Evolutionary conservation across 2,797 vertebrate species (phyloP).

Genomic region (Acanthis flammea): DNA sequence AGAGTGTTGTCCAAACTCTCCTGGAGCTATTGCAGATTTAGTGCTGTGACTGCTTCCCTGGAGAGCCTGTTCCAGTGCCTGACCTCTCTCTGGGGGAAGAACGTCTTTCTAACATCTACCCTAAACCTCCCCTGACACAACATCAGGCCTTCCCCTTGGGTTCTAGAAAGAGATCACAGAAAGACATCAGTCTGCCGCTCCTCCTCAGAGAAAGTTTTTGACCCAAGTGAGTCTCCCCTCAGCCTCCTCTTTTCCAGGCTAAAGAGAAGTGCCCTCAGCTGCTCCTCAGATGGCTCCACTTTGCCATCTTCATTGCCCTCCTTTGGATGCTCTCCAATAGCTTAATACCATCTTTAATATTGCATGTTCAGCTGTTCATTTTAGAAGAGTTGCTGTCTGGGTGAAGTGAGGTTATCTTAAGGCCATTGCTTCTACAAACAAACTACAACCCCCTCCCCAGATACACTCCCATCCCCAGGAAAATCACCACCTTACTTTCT

Average conservation of each 20-base stretch:
- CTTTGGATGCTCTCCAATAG: not conserved
- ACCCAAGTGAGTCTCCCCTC: not conserved
- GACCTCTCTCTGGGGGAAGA: not conserved
- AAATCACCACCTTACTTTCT: not conserved
- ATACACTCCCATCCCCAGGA: rapidly evolving
- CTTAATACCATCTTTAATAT: not conserved
- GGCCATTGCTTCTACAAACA: not conserved
- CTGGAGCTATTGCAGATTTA: not conserved
- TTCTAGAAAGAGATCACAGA: not conserved
- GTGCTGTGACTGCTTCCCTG: not conserved
- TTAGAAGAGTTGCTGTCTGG: not conserved
- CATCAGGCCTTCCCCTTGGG: not conserved
- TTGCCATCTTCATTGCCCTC: not conserved
- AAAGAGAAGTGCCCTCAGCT: not conserved
- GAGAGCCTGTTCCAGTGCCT: not conserved
- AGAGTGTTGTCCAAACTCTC: not conserved
- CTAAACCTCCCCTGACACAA: not conserved
- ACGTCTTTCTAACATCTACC: not conserved
- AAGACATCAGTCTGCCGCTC: not conserved
- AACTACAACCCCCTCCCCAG: not conserved
- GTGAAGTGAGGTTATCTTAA: not conserved
- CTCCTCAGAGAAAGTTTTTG: not conserved
- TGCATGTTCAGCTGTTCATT: not conserved
- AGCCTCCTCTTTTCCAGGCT: not conserved
- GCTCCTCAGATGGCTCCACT: not conserved